Conservation (phyloP, 2,113 vertebrate genomes). For the Lycocorax pyrrhopterus region DNA sequence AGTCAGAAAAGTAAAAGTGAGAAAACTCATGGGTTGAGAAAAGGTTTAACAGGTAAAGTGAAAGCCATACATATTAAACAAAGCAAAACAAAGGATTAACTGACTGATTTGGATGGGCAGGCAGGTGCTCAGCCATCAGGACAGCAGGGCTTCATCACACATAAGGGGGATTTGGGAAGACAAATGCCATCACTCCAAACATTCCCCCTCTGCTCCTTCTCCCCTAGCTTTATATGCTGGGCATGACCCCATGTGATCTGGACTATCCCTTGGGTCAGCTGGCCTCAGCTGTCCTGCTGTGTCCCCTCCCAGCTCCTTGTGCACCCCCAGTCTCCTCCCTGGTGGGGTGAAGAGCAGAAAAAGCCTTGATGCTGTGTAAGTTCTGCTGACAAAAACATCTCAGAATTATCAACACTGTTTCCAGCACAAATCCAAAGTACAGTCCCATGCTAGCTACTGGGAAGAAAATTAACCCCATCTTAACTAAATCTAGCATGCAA, state of each 20-base stretch:
- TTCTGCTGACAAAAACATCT: not conserved
- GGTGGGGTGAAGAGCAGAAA: not conserved
- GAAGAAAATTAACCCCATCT: not conserved
- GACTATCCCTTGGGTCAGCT: not conserved
- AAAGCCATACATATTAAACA: rapidly evolving
- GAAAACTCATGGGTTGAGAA: not conserved
- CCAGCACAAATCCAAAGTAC: not conserved
- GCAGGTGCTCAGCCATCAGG: not conserved
- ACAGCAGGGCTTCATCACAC: rapidly evolving
- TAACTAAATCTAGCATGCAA: rapidly evolving
- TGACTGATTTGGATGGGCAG: rapidly evolving
- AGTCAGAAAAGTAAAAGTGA: not conserved
- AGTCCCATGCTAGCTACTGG: not conserved
- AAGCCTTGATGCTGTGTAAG: not conserved
- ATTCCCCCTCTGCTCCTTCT: rapidly evolving
- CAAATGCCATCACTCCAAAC: rapidly evolving
- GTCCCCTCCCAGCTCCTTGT: not conserved
- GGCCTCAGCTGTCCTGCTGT: not conserved
- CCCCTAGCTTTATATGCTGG: not conserved
- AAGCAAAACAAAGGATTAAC: not conserved
- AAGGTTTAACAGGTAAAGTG: not conserved
- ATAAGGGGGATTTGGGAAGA: rapidly evolving
- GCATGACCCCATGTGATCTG: rapidly evolving
- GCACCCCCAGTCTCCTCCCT: rapidly evolving
- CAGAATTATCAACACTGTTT: not conserved